Evolutionary conservation across 2,113 vertebrate genomes (phyloP).

Genomic region (Heliornis fulica): DNA sequence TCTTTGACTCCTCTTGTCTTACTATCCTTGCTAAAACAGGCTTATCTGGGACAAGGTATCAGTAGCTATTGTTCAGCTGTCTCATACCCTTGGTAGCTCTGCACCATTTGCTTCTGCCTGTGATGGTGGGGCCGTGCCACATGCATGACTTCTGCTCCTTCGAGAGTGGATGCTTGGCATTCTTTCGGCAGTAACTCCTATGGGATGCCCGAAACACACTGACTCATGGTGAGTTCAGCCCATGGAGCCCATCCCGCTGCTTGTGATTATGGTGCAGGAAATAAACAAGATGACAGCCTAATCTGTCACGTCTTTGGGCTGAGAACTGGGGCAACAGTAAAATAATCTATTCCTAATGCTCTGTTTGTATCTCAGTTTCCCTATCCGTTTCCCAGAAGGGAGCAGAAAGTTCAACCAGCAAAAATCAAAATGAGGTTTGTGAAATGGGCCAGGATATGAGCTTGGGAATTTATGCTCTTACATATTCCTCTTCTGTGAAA

Average conservation of each 20-base stretch:
- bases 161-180: conserved; percentile 22
- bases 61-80: not conserved
- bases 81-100: conserved; percentile 1
- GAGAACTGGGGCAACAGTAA: not conserved
- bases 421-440: not conserved
- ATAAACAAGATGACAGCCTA: conserved; percentile 5
- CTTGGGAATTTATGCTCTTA: not conserved
- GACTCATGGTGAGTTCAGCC: conserved; percentile 14
- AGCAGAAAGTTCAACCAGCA: not conserved
- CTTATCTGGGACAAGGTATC: not conserved
- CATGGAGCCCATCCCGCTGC: not conserved
- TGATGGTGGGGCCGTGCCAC: not conserved
- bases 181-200: not conserved
- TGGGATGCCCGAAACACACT: not conserved
- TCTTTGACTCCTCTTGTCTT: not conserved
- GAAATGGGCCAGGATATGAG: not conserved
- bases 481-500: not conserved
- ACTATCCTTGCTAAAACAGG: not conserved
- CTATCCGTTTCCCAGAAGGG: not conserved
- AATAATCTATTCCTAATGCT: not conserved
- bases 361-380: not conserved
- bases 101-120: not conserved
- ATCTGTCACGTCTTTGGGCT: not conserved
- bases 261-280: conserved; percentile 3
- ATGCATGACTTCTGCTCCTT: not conserved